Evolutionary conservation across 2,797 vertebrate genomes (phyloP).

Genomic region (Hapalemur alaotrensis): DNA sequence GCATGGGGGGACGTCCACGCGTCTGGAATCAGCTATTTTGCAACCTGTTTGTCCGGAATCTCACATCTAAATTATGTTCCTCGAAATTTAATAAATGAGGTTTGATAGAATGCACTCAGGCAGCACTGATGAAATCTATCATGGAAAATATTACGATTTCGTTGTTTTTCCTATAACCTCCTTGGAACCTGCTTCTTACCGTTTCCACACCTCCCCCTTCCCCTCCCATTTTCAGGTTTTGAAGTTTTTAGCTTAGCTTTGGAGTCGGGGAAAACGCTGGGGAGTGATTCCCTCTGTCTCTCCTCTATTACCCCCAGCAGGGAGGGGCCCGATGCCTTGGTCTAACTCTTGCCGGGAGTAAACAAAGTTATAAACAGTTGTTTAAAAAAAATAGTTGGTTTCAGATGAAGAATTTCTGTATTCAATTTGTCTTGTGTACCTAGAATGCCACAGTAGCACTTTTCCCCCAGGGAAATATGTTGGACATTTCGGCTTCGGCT

Average conservation of each 20-base stretch:
- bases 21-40: background rate
- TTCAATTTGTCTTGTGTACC: slow-evolving; percentile 12
- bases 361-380: slow-evolving; percentile 54
- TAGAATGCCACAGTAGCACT: background rate
- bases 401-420: slow-evolving; percentile 35
- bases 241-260: background rate
- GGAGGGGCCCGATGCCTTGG: background rate
- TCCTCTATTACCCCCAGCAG: background rate
- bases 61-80: slow-evolving; percentile 69
- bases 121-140: slow-evolving; percentile 73
- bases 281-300: background rate
- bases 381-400: slow-evolving; percentile 50
- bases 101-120: slow-evolving; percentile 79
- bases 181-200: background rate
- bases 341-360: background rate
- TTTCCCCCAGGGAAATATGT: background rate
- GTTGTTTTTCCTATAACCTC: slow-evolving; percentile 62
- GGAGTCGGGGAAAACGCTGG: background rate
- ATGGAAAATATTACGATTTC: slow-evolving; percentile 61
- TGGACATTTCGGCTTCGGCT: background rate
- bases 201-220: background rate
- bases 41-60: slow-evolving; percentile 54
- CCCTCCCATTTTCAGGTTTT: background rate
- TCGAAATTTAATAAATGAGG: slow-evolving; percentile 74
- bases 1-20: rapidly evolving